These are phyloP conservation scores for Ophraella communa DNA, from an alignment of 2,888 invertebrate species.

Conservation along the genomic window DNA sequence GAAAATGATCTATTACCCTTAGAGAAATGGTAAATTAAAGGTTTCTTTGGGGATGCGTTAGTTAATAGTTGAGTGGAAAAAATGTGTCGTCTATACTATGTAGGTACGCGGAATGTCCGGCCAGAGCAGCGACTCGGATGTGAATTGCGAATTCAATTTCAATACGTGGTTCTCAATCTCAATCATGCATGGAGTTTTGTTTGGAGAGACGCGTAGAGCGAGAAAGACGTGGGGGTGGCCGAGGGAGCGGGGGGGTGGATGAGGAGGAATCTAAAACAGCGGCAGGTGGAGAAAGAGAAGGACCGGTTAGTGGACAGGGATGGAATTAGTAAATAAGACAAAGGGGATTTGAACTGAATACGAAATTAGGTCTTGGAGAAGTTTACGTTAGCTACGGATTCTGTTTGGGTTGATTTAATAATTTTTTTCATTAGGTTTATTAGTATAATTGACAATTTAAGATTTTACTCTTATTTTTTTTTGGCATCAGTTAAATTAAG, in stretches of 20 bases:
- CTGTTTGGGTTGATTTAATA: no score
- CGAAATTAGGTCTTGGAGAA: no score
- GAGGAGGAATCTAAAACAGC: conserved; percentile 23
- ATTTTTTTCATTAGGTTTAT: no score
- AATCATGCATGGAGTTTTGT: conserved; percentile 59
- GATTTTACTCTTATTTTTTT: no score
- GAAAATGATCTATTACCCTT: conserved; percentile 35
- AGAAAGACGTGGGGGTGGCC: no score
- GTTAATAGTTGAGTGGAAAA: no score
- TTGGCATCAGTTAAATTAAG: no score
- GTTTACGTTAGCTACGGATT: no score
- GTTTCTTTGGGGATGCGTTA: background rate
- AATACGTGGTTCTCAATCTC: conserved; percentile 62
- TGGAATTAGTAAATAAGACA: conserved; percentile 15
- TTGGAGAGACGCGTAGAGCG: conserved; percentile 31
- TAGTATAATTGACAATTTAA: no score
- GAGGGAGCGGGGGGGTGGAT: background rate
- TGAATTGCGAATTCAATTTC: conserved; percentile 61
- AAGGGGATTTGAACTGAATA: background rate
- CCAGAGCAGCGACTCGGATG: conserved; percentile 43
- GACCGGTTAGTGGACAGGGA: conserved; percentile 25
- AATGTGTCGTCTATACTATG: no score
- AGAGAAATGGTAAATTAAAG: conserved; percentile 1
- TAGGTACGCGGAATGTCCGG: no score
- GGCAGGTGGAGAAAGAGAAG: conserved; percentile 36